Evolutionary conservation across 37 sponge, comb jelly and placozoan genomes (phyloP).

Genomic region (Amphimedon queenslandica): DNA sequence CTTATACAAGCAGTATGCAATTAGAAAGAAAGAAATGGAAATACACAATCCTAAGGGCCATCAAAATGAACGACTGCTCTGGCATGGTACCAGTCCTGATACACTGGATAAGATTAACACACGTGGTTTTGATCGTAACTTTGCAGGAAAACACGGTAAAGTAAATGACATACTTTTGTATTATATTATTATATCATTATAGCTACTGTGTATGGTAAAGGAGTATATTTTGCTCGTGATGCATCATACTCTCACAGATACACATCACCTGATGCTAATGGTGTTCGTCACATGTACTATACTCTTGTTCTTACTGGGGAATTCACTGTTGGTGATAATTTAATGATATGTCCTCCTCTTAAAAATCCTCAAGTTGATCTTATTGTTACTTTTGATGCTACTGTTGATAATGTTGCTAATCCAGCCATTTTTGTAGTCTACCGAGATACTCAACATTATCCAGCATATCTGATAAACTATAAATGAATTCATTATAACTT

Average conservation of each 20-base stretch:
- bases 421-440: slow-evolving; percentile 27
- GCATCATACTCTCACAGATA: too few species aligned
- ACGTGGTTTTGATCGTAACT: too few species aligned
- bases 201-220: slow-evolving; percentile 38
- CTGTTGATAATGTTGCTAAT: slow-evolving; percentile 18
- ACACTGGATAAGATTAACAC: too few species aligned
- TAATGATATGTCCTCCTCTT: slow-evolving; percentile 17
- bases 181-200: too few species aligned
- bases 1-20: too few species aligned
- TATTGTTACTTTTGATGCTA: slow-evolving; percentile 22
- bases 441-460: slow-evolving; percentile 35
- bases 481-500: neutral
- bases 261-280: too few species aligned
- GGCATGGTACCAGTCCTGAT: too few species aligned
- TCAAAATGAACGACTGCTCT: too few species aligned
- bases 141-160: too few species aligned
- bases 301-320: slow-evolving; percentile 42
- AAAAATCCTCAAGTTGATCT: slow-evolving; percentile 11
- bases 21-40: slow-evolving; percentile 51
- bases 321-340: slow-evolving; percentile 2
- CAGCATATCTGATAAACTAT: slow-evolving; percentile 27
- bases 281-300: too few species aligned
- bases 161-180: neutral
- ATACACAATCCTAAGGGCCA: too few species aligned
- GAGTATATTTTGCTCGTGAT: too few species aligned